Percentiles rank a stretch among this genome's conserved stretches.
These are phyloP conservation scores for Samia ricini DNA, from an alignment of 1,140 invertebrate species.

Conservation along the genomic window DNA sequence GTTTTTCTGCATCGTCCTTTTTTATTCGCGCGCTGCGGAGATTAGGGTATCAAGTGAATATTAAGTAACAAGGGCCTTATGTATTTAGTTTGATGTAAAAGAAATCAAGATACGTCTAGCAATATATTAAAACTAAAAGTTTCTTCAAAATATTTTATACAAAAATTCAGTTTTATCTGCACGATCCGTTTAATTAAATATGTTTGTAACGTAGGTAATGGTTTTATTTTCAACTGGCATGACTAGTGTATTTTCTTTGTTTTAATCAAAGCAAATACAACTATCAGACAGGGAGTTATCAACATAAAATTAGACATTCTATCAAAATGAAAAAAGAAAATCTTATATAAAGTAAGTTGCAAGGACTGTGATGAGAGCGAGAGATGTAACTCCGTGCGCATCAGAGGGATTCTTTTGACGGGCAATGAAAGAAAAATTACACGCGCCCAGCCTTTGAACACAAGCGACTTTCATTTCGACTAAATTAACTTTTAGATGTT, in stretches of 20 bases:
- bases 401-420: conserved; percentile 17
- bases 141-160: too few relatives aligned
- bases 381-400: background rate
- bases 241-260: background rate
- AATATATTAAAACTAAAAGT: too few relatives aligned
- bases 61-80: background rate
- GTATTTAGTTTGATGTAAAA: background rate
- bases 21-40: background rate
- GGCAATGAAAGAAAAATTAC: conserved; percentile 45
- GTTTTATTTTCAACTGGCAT: background rate
- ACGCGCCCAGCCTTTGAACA: conserved; percentile 27
- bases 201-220: background rate
- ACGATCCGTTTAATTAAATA: too few relatives aligned
- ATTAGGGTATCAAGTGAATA: background rate
- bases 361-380: background rate
- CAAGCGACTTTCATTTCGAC: conserved; percentile 35
- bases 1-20: conserved; percentile 4
- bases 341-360: conserved; percentile 4
- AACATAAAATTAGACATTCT: background rate
- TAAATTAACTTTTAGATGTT: conserved; percentile 53
- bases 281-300: background rate
- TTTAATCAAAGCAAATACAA: background rate
- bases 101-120: too few relatives aligned
- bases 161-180: too few relatives aligned
- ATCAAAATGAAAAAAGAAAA: conserved; percentile 3